These are phyloP conservation scores for Drosophila kurseongensis DNA, from an alignment of 1,140 invertebrate species.

Conservation along the genomic window DNA sequence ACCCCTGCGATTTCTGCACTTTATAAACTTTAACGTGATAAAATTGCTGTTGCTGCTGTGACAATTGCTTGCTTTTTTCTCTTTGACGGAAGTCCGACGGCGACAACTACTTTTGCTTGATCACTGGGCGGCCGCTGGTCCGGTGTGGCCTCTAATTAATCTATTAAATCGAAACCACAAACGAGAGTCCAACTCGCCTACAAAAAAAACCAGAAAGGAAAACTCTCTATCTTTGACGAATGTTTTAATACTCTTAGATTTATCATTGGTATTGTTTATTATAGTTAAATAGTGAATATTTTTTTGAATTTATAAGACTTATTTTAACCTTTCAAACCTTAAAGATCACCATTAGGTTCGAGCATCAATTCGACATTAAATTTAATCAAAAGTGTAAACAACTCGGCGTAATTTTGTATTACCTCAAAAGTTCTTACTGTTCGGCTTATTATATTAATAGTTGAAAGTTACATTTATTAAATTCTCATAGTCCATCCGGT, in stretches of 20 bases:
- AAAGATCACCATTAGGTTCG: too few relatives aligned
- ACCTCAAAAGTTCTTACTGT: too few relatives aligned
- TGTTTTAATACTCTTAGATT: background rate
- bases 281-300: background rate
- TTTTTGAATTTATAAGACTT: background rate
- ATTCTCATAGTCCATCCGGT: too few relatives aligned
- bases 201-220: constrained; percentile 24
- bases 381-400: too few relatives aligned
- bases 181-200: constrained; percentile 54
- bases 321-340: background rate
- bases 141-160: constrained; percentile 74
- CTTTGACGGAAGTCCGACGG: constrained; percentile 70
- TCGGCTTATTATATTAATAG: too few relatives aligned
- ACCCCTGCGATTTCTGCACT: constrained; percentile 26
- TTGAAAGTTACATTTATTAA: too few relatives aligned
- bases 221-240: background rate
- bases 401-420: too few relatives aligned
- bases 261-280: background rate
- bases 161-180: constrained; percentile 75
- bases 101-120: constrained; percentile 75
- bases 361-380: too few relatives aligned
- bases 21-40: constrained; percentile 45
- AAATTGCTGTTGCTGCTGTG: constrained; percentile 8
- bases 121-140: constrained; percentile 67
- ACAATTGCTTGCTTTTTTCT: constrained; percentile 38